A percentile compares a stretch with the other conserved stretches of the same genome.
phyloP scores from a whole-genome alignment of 23 tunicate species.

The Trididemnum nubilum region DNA sequence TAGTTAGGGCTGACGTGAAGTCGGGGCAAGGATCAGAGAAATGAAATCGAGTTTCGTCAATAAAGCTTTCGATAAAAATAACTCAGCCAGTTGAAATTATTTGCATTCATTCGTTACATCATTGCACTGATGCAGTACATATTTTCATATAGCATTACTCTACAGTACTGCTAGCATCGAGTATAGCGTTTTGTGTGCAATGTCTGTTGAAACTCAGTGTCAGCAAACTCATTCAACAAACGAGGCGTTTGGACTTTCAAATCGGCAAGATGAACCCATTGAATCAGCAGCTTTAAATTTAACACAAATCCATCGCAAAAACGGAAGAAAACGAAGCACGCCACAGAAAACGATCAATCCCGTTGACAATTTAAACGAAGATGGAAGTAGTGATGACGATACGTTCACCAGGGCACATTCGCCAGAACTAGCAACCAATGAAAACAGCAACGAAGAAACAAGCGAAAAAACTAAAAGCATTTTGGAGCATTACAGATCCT shows the following conservation, averaged over 20 bases:
- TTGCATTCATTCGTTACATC: no score
- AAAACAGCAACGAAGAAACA: conserved; percentile 9
- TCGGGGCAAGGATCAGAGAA: no score
- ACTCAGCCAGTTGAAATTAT: no score
- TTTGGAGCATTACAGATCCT: conserved; percentile 70
- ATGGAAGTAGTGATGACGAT: conserved; percentile 14
- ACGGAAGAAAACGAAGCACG: conserved; percentile 49
- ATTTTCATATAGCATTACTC: no score
- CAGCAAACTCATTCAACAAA: conserved; percentile 31
- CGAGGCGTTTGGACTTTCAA: neutral
- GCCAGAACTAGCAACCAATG: neutral
- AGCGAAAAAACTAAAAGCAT: conserved; percentile 55
- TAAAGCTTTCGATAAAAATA: no score
- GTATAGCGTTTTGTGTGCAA: neutral
- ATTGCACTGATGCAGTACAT: no score
- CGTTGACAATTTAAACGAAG: neutral
- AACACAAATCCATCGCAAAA: conserved; percentile 49
- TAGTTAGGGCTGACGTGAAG: no score
- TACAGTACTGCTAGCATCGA: no score
- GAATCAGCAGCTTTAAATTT: conserved; percentile 52
- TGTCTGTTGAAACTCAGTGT: conserved; percentile 29
- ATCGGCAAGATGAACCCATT: neutral
- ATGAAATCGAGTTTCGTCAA: no score
- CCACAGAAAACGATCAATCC: conserved; percentile 40
- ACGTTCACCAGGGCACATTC: neutral